Evolutionary conservation across 2,888 invertebrate species (phyloP), one percentile per base, ranked within the genome.

Genomic region (Microdon myrmicae): DNA sequence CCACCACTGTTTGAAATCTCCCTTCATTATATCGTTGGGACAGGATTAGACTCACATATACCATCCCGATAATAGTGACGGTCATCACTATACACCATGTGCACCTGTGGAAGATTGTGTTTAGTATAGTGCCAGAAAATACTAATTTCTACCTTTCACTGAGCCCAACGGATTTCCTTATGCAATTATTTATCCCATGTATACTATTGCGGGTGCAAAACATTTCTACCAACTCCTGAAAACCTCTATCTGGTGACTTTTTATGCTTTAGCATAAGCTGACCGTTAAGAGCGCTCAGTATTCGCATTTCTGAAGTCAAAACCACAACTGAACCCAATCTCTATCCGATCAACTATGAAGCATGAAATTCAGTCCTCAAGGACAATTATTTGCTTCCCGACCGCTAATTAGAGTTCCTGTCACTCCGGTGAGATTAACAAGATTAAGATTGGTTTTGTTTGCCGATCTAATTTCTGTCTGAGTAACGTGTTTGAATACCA

Each of bases 1-100:
- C 77, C 10, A 80, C 77, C 3, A 80, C 75, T 0, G 80, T 80
- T 43, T 78, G 73, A 7, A 78, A 69, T 12, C 69, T 71, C n/a
- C 74, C 75, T 3, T 71, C 76, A 13, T 67, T 73, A 37, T 74
- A 79, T 7, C 76, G 75, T 2, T 71, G 60, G 3, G 79, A 79
- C 2, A 79, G 66, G 37, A 76, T 71, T 10, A 76, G 53, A 31
- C 76, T 74, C 1, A 77, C 76, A 43, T 74, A 76, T 2, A 75
- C 58, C 1, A 76, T 72, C 0, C 77, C 77, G 13, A 73, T 29
- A 3, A 79, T 67, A 0, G 79, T 78, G 0, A 70, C n/a, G 1
- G 73, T 28, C 1, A 78, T 67, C 0, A 76, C 72, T 10, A 73
- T 38, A 0, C 75, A 47, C 79, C 79, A 79, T 26, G 76, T 69